Percentiles rank a stretch among this genome's conserved stretches.
phyloP scores from a whole-genome alignment of 2,797 vertebrate species.

The Eurystomus glaucurus region DNA sequence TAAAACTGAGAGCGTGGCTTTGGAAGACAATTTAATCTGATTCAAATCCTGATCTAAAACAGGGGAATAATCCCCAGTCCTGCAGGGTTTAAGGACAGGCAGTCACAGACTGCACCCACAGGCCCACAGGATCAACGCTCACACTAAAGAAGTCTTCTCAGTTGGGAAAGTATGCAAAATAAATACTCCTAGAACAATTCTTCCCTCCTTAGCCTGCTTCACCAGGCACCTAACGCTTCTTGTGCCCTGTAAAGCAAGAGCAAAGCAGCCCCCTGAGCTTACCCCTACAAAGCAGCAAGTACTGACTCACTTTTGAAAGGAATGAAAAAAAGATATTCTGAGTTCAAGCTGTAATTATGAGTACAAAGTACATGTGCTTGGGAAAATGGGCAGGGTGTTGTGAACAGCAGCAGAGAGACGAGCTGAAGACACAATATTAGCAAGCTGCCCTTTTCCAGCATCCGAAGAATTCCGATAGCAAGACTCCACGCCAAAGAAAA shows the following conservation, averaged over 20 bases:
- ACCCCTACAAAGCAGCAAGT: neutral
- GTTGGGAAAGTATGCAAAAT: neutral
- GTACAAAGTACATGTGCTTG: neutral
- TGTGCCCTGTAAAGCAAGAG: neutral
- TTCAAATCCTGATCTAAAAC: neutral
- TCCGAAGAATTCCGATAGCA: neutral
- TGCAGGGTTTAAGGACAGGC: neutral
- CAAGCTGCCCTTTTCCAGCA: constrained; percentile 18
- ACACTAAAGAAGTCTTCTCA: neutral
- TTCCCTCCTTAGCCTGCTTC: neutral
- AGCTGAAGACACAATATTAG: constrained; percentile 14
- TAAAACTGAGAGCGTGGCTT: neutral
- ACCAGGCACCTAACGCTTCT: neutral
- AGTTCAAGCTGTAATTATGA: neutral
- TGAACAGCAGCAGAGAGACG: neutral
- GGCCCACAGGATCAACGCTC: neutral
- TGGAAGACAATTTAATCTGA: neutral
- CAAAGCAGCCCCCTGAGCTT: neutral
- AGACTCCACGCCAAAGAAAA: constrained; percentile 16
- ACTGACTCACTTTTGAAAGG: neutral
- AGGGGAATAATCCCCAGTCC: neutral
- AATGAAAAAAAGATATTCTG: neutral
- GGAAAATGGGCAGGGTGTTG: neutral
- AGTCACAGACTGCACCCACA: neutral
- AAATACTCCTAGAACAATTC: neutral